Evolutionary conservation across 2,113 vertebrate species (phyloP), one percentile per base, ranked within the genome.

Genomic region (Tupaia chinensis): DNA sequence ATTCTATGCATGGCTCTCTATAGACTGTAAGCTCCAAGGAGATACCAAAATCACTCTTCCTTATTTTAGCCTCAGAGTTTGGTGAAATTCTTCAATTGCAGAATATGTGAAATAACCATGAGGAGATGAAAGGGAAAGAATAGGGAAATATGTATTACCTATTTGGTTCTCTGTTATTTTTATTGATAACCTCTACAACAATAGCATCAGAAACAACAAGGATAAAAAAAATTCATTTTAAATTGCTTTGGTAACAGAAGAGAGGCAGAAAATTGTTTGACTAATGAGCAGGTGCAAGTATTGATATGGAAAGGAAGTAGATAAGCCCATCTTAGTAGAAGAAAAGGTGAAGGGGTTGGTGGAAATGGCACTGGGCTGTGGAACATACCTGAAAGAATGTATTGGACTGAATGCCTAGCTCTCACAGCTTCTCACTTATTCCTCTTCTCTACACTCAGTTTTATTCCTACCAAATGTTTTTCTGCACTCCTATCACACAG

Each of bases 171-270:
- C 65, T 74, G 32, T 60, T 85, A 86, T 70, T 85, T 91, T 69
- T 74, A 88, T 15, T 86, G 17, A 53, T 87, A 23, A 76, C 32
- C 7, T 73, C 15, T 83, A 74, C 7, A 60, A 44, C 9, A 63
- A 7, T 1, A 76, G 34, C 54, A 82, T 85, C 8, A 72, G 73
- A 81, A 88, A 66, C 69, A 87, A 73, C 20, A 78, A 15, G 44
- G 77, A 74, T 2, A 65, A 66, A 2, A 66, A 66, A 77, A 63
- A 54, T 2, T 15, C 8, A 44, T 93, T 69, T 86, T 29, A n/a
- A 58, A 82, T 90, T 56, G 53, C 53, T 92, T 92, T 92, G 53
- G 34, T 74, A 78, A 73, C 9, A 73, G n/a, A 74, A 82, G 53
- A 56, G 22, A 77, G 15, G 29, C 23, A 74, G 63, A 89, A 69